phyloP scores from a whole-genome alignment of 1,140 invertebrate species.

The Drosophila lacertosa region DNA sequence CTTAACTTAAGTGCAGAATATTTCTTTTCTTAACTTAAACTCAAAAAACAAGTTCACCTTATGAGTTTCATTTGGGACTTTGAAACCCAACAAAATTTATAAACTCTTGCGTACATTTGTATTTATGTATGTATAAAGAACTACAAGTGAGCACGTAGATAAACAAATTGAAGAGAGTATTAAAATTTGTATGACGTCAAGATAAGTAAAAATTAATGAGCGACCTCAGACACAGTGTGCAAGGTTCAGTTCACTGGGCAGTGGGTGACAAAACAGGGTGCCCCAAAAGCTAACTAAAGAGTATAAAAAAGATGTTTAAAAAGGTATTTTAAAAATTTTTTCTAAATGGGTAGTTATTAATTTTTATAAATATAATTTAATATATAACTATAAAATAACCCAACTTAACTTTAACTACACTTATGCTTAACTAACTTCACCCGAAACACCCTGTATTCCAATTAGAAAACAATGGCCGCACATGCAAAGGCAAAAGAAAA shows the following conservation, averaged over 20 bases:
- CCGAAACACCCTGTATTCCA: constrained; percentile 55
- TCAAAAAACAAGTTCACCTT: background rate
- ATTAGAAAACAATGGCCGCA: constrained; percentile 58
- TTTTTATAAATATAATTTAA: too few relatives aligned
- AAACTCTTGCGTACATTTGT: constrained; percentile 8
- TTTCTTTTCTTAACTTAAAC: background rate
- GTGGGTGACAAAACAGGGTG: constrained; percentile 43
- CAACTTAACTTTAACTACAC: too few relatives aligned
- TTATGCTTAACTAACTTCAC: too few relatives aligned
- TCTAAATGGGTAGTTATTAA: too few relatives aligned
- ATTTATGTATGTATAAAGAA: constrained; percentile 32
- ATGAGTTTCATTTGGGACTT: too few relatives aligned
- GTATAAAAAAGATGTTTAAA: too few relatives aligned
- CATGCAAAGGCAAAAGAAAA: constrained; percentile 22
- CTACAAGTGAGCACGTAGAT: constrained; percentile 57
- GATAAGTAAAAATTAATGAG: constrained; percentile 75
- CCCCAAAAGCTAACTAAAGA: background rate
- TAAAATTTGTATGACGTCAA: constrained; percentile 57
- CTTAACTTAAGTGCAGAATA: too few relatives aligned
- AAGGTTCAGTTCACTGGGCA: constrained; percentile 41
- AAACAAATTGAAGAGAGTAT: constrained; percentile 57
- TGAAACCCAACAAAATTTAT: too few relatives aligned
- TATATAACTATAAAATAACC: too few relatives aligned
- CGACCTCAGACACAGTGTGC: constrained; percentile 34
- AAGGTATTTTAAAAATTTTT: too few relatives aligned